Conservation (phyloP, 2,888 invertebrate species). For the Nymphalis c-album region DNA sequence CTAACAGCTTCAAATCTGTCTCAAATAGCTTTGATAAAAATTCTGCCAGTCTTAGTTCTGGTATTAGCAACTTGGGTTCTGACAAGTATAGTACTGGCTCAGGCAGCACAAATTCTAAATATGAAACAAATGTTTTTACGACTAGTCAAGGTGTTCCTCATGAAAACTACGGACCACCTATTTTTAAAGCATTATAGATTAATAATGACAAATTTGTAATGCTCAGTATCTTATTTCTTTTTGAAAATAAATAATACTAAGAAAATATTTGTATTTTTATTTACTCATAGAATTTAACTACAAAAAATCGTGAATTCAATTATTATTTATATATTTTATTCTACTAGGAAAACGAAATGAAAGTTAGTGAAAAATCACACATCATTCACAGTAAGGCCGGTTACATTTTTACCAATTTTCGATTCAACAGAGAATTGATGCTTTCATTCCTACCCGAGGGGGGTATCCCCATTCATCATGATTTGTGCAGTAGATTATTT, state of each 20-base stretch:
- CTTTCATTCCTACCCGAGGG: too few species aligned
- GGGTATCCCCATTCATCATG: too few species aligned
- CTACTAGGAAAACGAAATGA: too few species aligned
- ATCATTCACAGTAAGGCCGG: too few species aligned
- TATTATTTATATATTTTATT: too few species aligned
- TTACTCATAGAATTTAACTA: not conserved
- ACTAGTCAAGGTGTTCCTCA: conserved; percentile 73
- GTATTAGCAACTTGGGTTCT: conserved; percentile 36
- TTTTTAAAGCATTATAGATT: conserved; percentile 54
- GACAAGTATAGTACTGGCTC: conserved; percentile 40
- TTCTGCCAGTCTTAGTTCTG: conserved; percentile 19
- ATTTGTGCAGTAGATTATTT: too few species aligned
- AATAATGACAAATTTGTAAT: conserved; percentile 14
- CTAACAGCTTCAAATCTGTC: conserved; percentile 21
- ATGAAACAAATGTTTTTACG: conserved; percentile 52
- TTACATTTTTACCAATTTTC: too few species aligned
- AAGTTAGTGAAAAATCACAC: too few species aligned
- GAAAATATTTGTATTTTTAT: conserved; percentile 17
- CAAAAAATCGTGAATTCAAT: not conserved
- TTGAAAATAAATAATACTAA: conserved; percentile 22
- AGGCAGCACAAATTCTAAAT: conserved; percentile 43
- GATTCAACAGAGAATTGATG: too few species aligned
- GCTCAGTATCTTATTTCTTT: conserved; percentile 18
- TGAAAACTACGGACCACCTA: conserved; percentile 69
- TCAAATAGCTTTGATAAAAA: conserved; percentile 30